Base-by-base conservation (phyloP, 2,888 invertebrate genomes). In the Phengaris arion region DNA sequence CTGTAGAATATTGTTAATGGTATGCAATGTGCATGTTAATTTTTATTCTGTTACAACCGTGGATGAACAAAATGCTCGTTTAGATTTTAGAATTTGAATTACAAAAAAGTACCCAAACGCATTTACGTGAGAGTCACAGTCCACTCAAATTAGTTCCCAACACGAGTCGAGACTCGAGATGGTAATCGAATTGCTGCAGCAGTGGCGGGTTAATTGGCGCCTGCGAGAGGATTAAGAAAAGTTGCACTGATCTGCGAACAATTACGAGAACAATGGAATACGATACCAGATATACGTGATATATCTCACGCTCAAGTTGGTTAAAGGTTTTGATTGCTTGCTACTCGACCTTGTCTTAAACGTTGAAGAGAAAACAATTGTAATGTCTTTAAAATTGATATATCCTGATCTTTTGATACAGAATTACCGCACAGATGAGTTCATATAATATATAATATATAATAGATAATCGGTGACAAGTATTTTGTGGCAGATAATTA, bases 111-210 rank as follows among this genome's bases (percentile, higher is more conserved):
- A 45, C 76, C 74, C 77, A 78, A 79, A 79, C 77, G 74, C 75
- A 78, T 76, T 79, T 79, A 80, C 74, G 75, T 57, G 74, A 76
- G 75, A 76, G 82, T 78, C 80, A 82, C 84, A 84, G 85, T 87
- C 86, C 81, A 82, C 81, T 83, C 81, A 82, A 85, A 85, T 87
- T 87, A 88, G 85, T 85, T 84, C 85, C 83, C 83, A 85, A 84
- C 85, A 81, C 82, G 84, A 82, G 83, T 81, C 82, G 74, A 74
- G 84, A 82, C 82, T 81, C 81, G 76, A 74, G 76, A 78, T 77
- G 74, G 78, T 87, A 87, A 87, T 87, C 85, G 85, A 86, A 82
- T 88, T 86, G 83, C 78, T 81, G 81, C 74, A 81, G 80, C 82
- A 79, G 82, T 82, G 82, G 81, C 82, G 81, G 82, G 82, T 83